phyloP scores from a whole-genome alignment of 2,113 vertebrate species.

The Tapirus terrestris region DNA sequence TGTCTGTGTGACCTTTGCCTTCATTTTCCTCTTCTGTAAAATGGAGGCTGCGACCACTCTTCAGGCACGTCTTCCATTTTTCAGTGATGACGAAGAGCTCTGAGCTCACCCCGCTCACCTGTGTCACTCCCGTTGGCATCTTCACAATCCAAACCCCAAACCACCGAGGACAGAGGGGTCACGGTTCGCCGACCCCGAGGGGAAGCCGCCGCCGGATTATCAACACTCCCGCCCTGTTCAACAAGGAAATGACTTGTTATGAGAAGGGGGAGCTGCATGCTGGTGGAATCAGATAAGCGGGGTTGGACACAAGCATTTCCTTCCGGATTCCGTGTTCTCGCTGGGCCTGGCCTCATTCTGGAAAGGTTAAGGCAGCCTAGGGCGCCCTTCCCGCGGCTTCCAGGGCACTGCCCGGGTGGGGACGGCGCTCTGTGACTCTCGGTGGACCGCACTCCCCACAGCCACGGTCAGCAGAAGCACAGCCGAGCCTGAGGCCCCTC shows the following conservation, averaged over 20 bases:
- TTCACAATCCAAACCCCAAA: neutral
- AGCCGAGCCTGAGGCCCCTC: neutral
- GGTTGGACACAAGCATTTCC: conserved; percentile 73
- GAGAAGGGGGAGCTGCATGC: conserved; percentile 68
- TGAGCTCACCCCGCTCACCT: too few species aligned
- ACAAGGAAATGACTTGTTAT: conserved; percentile 73
- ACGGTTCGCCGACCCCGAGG: neutral
- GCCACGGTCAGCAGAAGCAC: neutral
- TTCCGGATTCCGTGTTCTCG: conserved; percentile 71
- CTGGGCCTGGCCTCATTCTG: conserved; percentile 30
- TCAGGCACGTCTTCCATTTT: neutral
- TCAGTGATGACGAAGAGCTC: neutral
- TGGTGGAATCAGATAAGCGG: conserved; percentile 80
- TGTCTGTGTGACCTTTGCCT: neutral
- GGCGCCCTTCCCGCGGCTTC: conserved; percentile 11
- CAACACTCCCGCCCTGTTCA: conserved; percentile 20
- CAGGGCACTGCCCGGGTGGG: conserved; percentile 47
- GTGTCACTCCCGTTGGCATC: neutral
- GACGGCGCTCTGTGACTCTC: neutral
- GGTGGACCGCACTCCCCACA: neutral
- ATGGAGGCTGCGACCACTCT: neutral
- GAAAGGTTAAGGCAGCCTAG: conserved; percentile 6
- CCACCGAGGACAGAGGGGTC: neutral
- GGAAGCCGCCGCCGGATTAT: neutral
- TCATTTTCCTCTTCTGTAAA: neutral